Conservation (phyloP, 2,888 invertebrate genomes). For the Palloptera scutellata region DNA sequence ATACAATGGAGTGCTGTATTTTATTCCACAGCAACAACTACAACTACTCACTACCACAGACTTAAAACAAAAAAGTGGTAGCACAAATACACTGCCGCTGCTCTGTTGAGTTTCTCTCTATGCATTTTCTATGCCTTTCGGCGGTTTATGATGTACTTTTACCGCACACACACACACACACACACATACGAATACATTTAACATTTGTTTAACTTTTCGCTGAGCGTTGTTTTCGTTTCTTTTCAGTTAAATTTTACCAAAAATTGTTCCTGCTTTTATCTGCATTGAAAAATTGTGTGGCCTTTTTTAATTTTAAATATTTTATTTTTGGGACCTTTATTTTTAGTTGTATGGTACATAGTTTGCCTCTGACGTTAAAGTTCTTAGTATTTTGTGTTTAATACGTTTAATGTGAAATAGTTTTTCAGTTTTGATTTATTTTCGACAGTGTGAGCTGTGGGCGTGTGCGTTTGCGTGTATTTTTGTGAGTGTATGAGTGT, state of each 20-base stretch:
- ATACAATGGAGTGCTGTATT: not conserved
- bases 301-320: constrained; percentile 10
- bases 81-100: too few relatives aligned
- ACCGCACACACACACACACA: too few relatives aligned
- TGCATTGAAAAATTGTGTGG: not conserved
- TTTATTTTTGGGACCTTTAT: too few relatives aligned
- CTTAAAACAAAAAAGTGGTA: too few relatives aligned
- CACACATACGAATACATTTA: too few relatives aligned
- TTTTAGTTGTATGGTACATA: too few relatives aligned
- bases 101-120: too few relatives aligned
- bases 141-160: not conserved
- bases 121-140: not conserved
- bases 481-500: constrained; percentile 2
- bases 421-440: not conserved
- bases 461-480: constrained; percentile 18
- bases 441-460: not conserved
- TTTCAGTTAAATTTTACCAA: not conserved
- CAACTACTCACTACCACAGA: too few relatives aligned
- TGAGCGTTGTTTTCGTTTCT: not conserved
- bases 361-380: not conserved
- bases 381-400: not conserved
- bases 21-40: too few relatives aligned
- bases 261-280: constrained; percentile 4
- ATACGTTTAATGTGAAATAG: constrained; percentile 1
- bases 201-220: not conserved